A percentile compares a stretch with the other conserved stretches of the same genome.
phyloP scores from a whole-genome alignment of 2,888 invertebrate species.

The Galerucella calmariensis region DNA sequence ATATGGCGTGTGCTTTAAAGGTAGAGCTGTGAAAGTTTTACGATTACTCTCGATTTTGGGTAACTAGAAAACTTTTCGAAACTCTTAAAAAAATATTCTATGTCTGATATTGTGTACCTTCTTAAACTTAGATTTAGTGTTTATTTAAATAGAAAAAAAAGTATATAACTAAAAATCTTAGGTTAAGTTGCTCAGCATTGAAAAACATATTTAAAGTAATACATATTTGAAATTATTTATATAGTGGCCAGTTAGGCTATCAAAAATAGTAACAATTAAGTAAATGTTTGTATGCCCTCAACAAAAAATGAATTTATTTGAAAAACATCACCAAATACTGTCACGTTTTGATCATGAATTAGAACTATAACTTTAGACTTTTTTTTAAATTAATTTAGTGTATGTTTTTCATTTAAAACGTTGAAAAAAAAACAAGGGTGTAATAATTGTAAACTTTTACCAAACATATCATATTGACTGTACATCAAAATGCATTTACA shows the following conservation, averaged over 20 bases:
- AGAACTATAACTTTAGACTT: conserved; percentile 1
- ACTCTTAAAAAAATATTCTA: conserved; percentile 54
- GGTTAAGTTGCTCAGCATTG: conserved; percentile 60
- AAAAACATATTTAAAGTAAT: conserved; percentile 45
- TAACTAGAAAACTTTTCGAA: conserved; percentile 39
- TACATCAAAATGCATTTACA: conserved; percentile 21
- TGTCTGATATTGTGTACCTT: conserved; percentile 65
- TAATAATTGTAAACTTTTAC: not conserved
- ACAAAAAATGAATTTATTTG: conserved; percentile 17
- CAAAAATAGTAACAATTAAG: conserved; percentile 14
- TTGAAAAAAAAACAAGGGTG: conserved; percentile 18
- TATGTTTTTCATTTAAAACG: conserved; percentile 22
- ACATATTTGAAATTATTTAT: conserved; percentile 31
- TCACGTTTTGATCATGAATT: conserved; percentile 12
- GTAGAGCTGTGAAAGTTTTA: conserved; percentile 45
- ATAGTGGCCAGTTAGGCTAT: conserved; percentile 19
- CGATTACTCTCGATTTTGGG: conserved; percentile 33
- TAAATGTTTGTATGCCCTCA: conserved; percentile 16
- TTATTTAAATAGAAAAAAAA: conserved; percentile 58
- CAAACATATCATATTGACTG: conserved; percentile 25
- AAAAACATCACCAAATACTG: conserved; percentile 3
- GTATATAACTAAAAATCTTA: conserved; percentile 53
- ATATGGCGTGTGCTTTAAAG: conserved; percentile 60
- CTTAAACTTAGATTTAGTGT: conserved; percentile 59
- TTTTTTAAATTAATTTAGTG: not conserved